Evolutionary conservation across 2,888 invertebrate species (phyloP), one percentile per base, ranked within the genome.

Genomic region (Onchidella celtica): DNA sequence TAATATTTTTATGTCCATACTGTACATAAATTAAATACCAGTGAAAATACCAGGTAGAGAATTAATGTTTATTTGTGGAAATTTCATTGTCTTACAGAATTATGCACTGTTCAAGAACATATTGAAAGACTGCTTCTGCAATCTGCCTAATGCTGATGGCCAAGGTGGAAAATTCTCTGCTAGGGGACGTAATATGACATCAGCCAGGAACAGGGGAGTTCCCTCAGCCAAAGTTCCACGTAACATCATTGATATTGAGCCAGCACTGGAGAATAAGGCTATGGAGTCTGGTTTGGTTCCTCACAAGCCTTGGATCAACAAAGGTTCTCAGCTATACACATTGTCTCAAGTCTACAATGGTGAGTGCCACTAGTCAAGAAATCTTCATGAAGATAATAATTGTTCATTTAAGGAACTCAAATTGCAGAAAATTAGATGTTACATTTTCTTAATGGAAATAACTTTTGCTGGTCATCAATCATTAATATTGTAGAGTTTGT

Each of bases 271-370:
- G 81, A 85, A 85, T 36, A 89, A 91, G 73, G 90, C 91, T 9
- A 84, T 86, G 61, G 92, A 92, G 21, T 83, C 86, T 36, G 91
- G 91, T 17, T 85, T 91, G 21, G 86, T 92, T 17, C 87, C 93
- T 0, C 92, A 91, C 85, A 92, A 92, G 82, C 89, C 91, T 3
- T 93, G 92, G 92, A 85, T 92, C 3, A 88, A 89, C 57, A 92
- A 92, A 83, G 92, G 92, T 85, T 83, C 89, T 83, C 93, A 93
- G 86, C 89, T 93, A 47, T 92, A 90, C 84, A 88, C 88, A 63
- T 86, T 93, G 27, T 90, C 93, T 32, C 89, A 90, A 78, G 91
- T 91, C 32, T 91, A 92, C 82, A 90, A 91, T 86, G 92, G 92
- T 92, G 83, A 84, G 87, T 78, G n/a, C n/a, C n/a, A n/a, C n/a